Base-by-base conservation (phyloP, 64 coral and sea anemone species). In the Stylophora pistillata region DNA sequence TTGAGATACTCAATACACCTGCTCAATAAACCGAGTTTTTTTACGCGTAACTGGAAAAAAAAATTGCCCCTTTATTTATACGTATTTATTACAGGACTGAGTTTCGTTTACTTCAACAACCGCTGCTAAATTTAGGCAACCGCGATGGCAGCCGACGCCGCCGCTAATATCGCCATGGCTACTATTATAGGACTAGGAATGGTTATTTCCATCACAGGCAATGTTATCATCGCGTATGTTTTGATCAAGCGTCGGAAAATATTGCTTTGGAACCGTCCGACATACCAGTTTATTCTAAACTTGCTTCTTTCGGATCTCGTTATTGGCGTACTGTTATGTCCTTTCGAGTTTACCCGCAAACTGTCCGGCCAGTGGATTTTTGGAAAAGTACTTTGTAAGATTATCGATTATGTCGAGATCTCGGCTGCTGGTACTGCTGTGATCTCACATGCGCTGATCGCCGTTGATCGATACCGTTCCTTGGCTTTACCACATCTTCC, bases 271-370 rank as follows among this genome's bases (percentile, higher is more conserved):
- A 84, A 69, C 13, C 80, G 80, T n/a, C 59, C 80, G 15, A 70
- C 80, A 15, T 84, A 84, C 15, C 62, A 84, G 33, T 84, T 93
- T 72, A 93, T 93, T 54, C 16, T 93, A n/a, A 93, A 93, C 91
- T 56, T 93, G 70, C 56, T 85, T 21, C 0, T 88, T 13, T 88
- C 91, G n/a, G 91, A 93, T 73, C 77, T 88, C 37, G 56, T 93
- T 2, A 76, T 88, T 4, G 34, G 85, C 15, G 68, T 93, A 23
- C 12, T 88, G 2, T 57, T 76, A 20, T 88, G 86, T 54, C 91
- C 91, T 5, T 88, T 93, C 33, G 91, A 88, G 31, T 33, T 93
- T 21, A 30, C 12, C 2, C 77, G 73, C 57, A 60, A 80, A 32
- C 11, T 88, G 0, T 55, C 60, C 30, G 86, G 69, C 11, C 9